These are phyloP conservation scores for Henricia sp. DNA, from an alignment of 53 echinoderm and acorn worm species.

Conservation along the genomic window DNA sequence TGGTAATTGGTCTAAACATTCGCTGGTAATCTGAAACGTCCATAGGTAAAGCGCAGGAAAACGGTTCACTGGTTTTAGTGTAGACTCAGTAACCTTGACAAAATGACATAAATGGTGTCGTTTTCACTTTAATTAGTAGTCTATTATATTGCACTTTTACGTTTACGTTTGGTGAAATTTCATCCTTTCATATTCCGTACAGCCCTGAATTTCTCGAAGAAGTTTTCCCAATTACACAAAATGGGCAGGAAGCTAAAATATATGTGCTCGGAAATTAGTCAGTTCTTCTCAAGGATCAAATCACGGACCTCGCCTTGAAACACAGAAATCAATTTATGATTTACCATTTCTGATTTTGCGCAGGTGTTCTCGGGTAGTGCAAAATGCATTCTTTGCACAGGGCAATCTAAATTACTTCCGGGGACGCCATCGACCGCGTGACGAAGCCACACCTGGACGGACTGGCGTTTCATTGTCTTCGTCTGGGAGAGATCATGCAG, in stretches of 20 bases:
- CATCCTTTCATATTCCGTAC: too few relatives aligned
- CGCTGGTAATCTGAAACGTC: too few relatives aligned
- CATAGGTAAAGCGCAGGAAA: too few relatives aligned
- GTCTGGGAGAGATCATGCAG: slow-evolving; percentile 12
- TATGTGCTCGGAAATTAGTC: neutral
- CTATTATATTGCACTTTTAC: too few relatives aligned
- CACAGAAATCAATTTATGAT: slow-evolving; percentile 21
- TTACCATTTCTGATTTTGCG: neutral
- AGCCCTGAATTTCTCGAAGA: too few relatives aligned
- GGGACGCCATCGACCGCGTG: slow-evolving; percentile 19
- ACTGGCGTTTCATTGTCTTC: slow-evolving; percentile 7
- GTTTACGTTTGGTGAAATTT: too few relatives aligned
- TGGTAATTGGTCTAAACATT: too few relatives aligned
- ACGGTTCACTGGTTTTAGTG: too few relatives aligned
- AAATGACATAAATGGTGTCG: too few relatives aligned
- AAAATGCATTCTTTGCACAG: neutral
- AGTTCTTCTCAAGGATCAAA: neutral
- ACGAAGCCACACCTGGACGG: slow-evolving; percentile 17
- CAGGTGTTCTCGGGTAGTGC: slow-evolving; percentile 3
- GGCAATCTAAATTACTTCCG: slow-evolving; percentile 41
- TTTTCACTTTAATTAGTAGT: too few relatives aligned
- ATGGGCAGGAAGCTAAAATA: neutral
- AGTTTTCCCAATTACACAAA: neutral
- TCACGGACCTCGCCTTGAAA: neutral
- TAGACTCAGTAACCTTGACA: too few relatives aligned